Base-by-base conservation (phyloP, 1,140 invertebrate species). In the Coenobita brevimanus region DNA sequence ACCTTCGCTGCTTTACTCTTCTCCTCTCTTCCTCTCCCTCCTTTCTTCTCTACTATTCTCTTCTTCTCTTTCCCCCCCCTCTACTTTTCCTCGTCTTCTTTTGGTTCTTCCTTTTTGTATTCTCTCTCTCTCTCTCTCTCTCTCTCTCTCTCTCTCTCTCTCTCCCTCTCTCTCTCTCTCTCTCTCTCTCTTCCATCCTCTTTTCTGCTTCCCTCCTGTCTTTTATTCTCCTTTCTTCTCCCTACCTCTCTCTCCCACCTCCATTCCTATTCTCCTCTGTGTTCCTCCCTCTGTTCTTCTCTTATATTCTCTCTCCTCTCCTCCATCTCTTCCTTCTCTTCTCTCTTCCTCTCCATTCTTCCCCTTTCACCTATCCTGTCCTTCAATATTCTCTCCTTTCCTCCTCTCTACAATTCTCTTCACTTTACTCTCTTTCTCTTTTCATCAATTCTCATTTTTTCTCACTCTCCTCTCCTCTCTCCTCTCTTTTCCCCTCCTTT, bases 381-480 rank as follows among this genome's bases (percentile, higher is more conserved):
- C 13, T 15, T n/a, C 54, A 13, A 57, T 15, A 13, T n/a, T 15
- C 13, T n/a, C 54, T n/a, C n/a, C 54, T 15, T 57, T 15, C 54
- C 54, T 15, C 54, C 54, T 57, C 54, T n/a, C 54, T n/a, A 57
- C n/a, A 15, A 13, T n/a, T 57, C 13, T 30, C 27, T 57, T n/a
- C 54, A 13, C 54, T 57, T 57, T n/a, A 13, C n/a, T n/a, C 54
- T n/a, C n/a, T 38, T 3, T 38, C 13, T 33, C 67, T 38, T 78
- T 43, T 43, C 43, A 30, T 54, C 75, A 78, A 41, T 78, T 30
- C 75, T 43, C 24, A 43, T 41, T 78, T 43, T 43, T n/a, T 46
- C 75, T 24, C 3, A 21, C 46, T 3, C 10, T 43, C 50, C 30
- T 46, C 43, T 24, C 50, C 33, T 46, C 30, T 43, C 75, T 1